Evolutionary conservation across 2,113 vertebrate genomes (phyloP).

Genomic region (Rhynchopsitta pachyrhyncha): DNA sequence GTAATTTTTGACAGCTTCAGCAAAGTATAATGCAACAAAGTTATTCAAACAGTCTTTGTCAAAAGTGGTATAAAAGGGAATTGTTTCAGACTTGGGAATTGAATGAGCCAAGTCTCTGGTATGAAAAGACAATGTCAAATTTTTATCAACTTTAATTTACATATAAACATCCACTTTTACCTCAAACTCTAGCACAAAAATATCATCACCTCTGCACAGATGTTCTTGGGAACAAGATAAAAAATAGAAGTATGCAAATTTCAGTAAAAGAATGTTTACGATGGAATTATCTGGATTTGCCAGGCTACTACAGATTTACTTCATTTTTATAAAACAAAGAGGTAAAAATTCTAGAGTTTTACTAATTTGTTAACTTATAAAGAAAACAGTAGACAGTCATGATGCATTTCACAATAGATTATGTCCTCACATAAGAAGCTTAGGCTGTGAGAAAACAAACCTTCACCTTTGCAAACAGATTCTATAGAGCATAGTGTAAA

Average conservation of each 20-base stretch:
- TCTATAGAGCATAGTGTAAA: not conserved
- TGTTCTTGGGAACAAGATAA: not conserved
- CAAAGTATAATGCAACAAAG: not conserved
- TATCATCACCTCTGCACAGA: not conserved
- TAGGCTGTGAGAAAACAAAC: not conserved
- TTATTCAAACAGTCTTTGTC: not conserved
- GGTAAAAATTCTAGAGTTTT: not conserved
- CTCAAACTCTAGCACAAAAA: not conserved
- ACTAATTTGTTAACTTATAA: not conserved
- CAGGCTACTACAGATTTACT: not conserved
- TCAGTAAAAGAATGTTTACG: not conserved
- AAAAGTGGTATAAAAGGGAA: not conserved
- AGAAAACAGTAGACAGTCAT: not conserved
- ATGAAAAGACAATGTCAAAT: not conserved
- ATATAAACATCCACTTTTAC: not conserved
- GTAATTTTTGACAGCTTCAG: constrained; percentile 12
- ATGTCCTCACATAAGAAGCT: not conserved
- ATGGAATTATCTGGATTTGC: not conserved
- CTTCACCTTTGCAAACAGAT: not conserved
- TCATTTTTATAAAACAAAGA: not conserved
- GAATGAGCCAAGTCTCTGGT: not conserved
- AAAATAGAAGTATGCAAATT: not conserved
- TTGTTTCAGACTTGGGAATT: not conserved
- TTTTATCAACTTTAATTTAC: not conserved
- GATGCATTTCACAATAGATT: not conserved